Percentiles rank a stretch among this genome's conserved stretches.
These are phyloP conservation scores for Camponotus floridanus DNA, from an alignment of 1,140 invertebrate genomes.

Conservation along the genomic window DNA sequence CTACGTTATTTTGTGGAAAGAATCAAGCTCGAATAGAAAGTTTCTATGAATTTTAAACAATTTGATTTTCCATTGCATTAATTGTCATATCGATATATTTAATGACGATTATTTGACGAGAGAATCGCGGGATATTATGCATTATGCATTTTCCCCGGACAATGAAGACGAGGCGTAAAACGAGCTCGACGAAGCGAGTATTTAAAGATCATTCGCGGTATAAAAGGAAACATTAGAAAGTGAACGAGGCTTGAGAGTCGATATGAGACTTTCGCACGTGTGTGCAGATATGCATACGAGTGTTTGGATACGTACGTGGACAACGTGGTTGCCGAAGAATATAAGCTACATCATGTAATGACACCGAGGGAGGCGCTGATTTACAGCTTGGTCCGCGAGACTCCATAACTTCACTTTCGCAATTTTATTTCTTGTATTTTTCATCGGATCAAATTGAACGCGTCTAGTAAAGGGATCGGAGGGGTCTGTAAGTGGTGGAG, in stretches of 20 bases:
- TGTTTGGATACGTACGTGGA: constrained; percentile 28
- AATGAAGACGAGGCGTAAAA: constrained; percentile 69
- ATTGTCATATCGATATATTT: constrained; percentile 34
- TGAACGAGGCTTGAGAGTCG: constrained; percentile 77
- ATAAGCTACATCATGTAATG: constrained; percentile 76
- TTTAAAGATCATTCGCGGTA: constrained; percentile 74
- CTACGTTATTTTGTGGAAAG: not conserved
- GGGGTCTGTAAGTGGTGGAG: not conserved
- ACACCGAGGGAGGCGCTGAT: constrained; percentile 74
- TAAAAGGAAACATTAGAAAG: constrained; percentile 70
- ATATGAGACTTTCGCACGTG: constrained; percentile 54
- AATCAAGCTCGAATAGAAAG: not conserved
- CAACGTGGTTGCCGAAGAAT: constrained; percentile 40
- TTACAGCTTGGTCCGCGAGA: constrained; percentile 70
- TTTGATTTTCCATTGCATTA: not conserved
- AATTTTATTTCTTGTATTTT: constrained; percentile 43
- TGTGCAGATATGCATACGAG: constrained; percentile 32
- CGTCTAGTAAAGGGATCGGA: not conserved
- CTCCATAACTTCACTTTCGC: constrained; percentile 34
- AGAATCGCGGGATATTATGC: constrained; percentile 20
- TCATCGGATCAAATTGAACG: constrained; percentile 31
- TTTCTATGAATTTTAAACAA: not conserved
- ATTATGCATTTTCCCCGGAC: constrained; percentile 34
- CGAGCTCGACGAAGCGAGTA: constrained; percentile 64
- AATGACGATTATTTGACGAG: not conserved